Evolutionary conservation across 30 jellyfish, hydroid and myxozoan species (phyloP), one percentile per base, ranked within the genome.

Genomic region (Cassiopea xamachana): DNA sequence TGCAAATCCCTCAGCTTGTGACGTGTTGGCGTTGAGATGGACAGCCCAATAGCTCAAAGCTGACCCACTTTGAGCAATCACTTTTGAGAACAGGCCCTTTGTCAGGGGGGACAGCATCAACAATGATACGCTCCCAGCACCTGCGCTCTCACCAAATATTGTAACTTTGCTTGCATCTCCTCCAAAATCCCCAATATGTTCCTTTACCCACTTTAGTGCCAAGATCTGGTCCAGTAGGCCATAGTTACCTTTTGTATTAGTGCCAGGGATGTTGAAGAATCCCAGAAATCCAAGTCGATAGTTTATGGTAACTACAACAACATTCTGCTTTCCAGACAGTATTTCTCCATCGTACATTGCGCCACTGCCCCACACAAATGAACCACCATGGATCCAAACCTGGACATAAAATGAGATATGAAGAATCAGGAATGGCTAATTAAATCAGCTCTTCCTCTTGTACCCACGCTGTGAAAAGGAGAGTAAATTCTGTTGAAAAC

Each of bases 341-440:
- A 72, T 59, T 47, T 79, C 75, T 4, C 91, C 90, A 79, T 79
- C 44, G 87, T 88, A 88, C 46, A 60, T 27, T n/a, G 69, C 17
- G 7, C 77, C 89, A 2, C 87, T 1, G 0, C 95, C 91, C 1
- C 5, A 0, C 3, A 14, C 45, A 58, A 5, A 88, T 44, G 75
- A 82, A 18, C 95, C 95, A 4, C 95, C 95, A 59, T 88, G 95
- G 75, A 88, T 79, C 91, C 90, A 88, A 16, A 88, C 90, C 95
- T 72, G 70, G 7, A 1, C 7, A 77, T 51, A 46, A 12, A 1
- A 1, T 6, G 7, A 55, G 64, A 55, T 3, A 55, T 10, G 12
- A 27, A 27, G 39, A 27, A 27, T 27, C 39, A 0, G 39, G 39
- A 27, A 27, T 27, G 39, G 39, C 0, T 27, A 27, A 27, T 27